Evolutionary conservation across 2,888 invertebrate genomes (phyloP).

Genomic region (Tillus elongatus): DNA sequence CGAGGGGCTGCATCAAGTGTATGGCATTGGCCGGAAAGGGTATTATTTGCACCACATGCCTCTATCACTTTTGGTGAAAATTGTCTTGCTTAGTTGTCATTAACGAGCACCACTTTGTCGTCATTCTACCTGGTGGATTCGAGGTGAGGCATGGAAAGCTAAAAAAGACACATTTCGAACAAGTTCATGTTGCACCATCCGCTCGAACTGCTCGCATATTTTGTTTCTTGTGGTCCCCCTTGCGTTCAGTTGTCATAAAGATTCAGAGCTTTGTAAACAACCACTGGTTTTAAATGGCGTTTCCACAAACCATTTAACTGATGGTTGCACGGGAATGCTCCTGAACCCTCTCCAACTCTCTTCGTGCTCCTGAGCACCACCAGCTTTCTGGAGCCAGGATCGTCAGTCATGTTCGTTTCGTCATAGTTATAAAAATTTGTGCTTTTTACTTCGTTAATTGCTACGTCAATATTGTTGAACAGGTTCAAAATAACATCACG

Average conservation of each 20-base stretch:
- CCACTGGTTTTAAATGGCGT: too few relatives aligned
- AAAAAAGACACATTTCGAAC: slow-evolving; percentile 11
- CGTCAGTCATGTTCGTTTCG: slow-evolving; percentile 30
- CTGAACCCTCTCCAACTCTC: slow-evolving; percentile 8
- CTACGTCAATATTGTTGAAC: background rate
- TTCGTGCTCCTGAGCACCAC: too few relatives aligned
- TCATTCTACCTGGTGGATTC: slow-evolving; percentile 1
- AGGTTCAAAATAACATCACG: too few relatives aligned
- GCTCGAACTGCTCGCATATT: slow-evolving; percentile 9
- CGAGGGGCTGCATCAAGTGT: slow-evolving; percentile 17
- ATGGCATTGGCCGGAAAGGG: slow-evolving; percentile 19
- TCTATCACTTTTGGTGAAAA: slow-evolving; percentile 19
- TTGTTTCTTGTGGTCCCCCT: slow-evolving; percentile 5
- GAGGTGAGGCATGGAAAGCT: background rate
- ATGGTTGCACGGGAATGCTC: background rate
- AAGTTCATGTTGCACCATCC: slow-evolving; percentile 15
- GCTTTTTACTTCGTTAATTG: slow-evolving; percentile 22
- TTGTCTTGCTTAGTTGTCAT: slow-evolving; percentile 25
- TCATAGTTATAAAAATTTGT: too few relatives aligned
- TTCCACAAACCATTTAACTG: slow-evolving; percentile 7
- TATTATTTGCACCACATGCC: too few relatives aligned
- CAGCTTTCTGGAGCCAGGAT: slow-evolving; percentile 26
- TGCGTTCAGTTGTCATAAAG: too few relatives aligned
- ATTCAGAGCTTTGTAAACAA: slow-evolving; percentile 5
- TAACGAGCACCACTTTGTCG: slow-evolving; percentile 22